phyloP scores from a whole-genome alignment of 2,888 invertebrate genomes.

The Tetragnatha montana region DNA sequence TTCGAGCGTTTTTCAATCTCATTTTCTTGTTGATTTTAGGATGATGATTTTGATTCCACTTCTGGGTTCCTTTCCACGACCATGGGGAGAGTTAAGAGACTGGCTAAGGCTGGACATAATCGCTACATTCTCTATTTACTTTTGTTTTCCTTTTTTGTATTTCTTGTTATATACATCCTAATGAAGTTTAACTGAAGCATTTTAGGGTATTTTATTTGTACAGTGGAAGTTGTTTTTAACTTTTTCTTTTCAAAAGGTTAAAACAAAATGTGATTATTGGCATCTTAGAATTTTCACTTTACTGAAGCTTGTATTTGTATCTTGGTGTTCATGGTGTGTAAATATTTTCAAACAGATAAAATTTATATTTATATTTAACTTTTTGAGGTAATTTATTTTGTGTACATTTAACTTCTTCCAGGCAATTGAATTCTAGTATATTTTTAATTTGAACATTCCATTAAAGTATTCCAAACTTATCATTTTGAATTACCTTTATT shows the following conservation, averaged over 20 bases:
- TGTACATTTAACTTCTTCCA: too few species aligned
- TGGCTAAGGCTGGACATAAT: conserved; percentile 76
- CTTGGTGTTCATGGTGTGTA: neutral
- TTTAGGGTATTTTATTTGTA: neutral
- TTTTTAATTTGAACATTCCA: too few species aligned
- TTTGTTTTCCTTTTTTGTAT: conserved; percentile 77
- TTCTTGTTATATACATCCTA: conserved; percentile 77
- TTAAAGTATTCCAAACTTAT: too few species aligned
- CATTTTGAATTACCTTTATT: too few species aligned
- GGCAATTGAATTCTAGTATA: too few species aligned
- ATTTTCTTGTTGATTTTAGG: conserved; percentile 72
- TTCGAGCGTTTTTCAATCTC: too few species aligned
- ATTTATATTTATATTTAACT: conserved; percentile 3
- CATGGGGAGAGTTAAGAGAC: conserved; percentile 75
- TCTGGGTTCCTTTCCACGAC: conserved; percentile 75
- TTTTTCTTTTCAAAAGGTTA: neutral
- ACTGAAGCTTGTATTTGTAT: neutral
- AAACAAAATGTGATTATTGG: neutral
- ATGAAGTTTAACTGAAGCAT: conserved; percentile 74
- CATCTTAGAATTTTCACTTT: neutral
- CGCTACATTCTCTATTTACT: conserved; percentile 76
- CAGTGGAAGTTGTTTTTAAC: neutral
- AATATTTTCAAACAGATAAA: neutral
- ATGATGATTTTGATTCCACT: conserved; percentile 77
- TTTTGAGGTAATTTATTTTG: neutral